Evolutionary conservation across 2,113 vertebrate genomes (phyloP).

Genomic region (Burhinus bistriatus): DNA sequence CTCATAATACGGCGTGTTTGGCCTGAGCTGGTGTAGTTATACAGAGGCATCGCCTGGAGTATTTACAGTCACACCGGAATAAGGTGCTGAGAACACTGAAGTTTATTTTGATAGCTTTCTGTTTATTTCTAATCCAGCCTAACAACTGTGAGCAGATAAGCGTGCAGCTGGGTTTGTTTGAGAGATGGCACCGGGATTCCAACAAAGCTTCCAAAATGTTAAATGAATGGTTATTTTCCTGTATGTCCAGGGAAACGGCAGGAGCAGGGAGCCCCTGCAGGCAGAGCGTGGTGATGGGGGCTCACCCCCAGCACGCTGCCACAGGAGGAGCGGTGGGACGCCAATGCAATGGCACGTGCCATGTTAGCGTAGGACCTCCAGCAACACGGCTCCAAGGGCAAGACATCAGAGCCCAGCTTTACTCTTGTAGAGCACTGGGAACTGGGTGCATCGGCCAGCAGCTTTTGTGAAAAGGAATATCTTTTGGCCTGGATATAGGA

Average conservation of each 20-base stretch:
- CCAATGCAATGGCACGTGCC: accelerated
- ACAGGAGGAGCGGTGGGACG: not conserved
- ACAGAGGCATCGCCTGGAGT: not conserved
- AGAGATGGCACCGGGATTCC: not conserved
- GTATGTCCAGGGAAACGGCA: not conserved
- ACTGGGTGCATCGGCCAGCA: not conserved
- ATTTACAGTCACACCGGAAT: not conserved
- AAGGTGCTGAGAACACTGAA: not conserved
- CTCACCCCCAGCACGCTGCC: not conserved
- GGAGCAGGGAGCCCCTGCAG: not conserved
- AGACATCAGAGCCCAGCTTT: not conserved
- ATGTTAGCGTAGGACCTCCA: accelerated
- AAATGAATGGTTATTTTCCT: not conserved
- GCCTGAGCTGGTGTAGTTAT: not conserved
- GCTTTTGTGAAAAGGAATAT: not conserved
- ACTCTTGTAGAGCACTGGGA: not conserved
- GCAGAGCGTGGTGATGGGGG: not conserved
- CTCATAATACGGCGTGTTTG: not conserved
- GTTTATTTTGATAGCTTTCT: not conserved
- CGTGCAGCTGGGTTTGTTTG: not conserved
- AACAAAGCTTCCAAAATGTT: not conserved
- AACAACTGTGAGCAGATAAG: not conserved
- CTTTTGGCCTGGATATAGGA: not conserved
- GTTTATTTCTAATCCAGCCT: not conserved
- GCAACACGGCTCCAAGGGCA: not conserved